phyloP scores from a whole-genome alignment of 2,888 invertebrate species.

The Junonia oenone region DNA sequence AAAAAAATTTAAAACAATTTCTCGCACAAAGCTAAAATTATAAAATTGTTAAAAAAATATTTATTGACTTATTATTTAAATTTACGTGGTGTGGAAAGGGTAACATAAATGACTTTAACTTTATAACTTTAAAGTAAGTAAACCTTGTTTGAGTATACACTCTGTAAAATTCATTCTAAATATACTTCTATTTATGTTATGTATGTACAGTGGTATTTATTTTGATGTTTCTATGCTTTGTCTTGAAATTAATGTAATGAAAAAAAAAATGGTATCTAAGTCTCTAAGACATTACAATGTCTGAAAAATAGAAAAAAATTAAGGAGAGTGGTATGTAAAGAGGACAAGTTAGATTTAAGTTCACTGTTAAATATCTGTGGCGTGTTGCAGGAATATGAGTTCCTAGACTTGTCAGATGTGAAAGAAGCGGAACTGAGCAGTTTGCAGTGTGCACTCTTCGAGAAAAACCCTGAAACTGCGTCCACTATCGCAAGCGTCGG shows the following conservation, averaged over 20 bases:
- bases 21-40: no score
- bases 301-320: constrained; percentile 22
- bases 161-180: not conserved
- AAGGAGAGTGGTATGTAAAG: constrained; percentile 25
- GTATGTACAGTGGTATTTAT: no score
- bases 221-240: not conserved
- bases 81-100: not conserved
- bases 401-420: constrained; percentile 86
- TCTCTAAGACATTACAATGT: constrained; percentile 1
- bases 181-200: not conserved
- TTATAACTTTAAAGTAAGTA: not conserved
- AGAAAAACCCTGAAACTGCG: constrained; percentile 50
- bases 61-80: no score
- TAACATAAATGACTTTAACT: not conserved
- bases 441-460: constrained; percentile 81
- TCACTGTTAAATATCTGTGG: constrained; percentile 42
- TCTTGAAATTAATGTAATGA: not conserved
- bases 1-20: no score
- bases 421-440: constrained; percentile 83
- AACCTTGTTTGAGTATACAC: not conserved
- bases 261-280: not conserved
- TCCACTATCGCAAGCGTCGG: constrained; percentile 43
- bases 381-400: constrained; percentile 82
- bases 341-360: constrained; percentile 23
- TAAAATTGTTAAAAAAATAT: no score